Percentiles rank a stretch among this genome's conserved stretches.
Evolutionary conservation across 2,797 vertebrate genomes (phyloP).

Genomic region (Semaprochilodus insignis): DNA sequence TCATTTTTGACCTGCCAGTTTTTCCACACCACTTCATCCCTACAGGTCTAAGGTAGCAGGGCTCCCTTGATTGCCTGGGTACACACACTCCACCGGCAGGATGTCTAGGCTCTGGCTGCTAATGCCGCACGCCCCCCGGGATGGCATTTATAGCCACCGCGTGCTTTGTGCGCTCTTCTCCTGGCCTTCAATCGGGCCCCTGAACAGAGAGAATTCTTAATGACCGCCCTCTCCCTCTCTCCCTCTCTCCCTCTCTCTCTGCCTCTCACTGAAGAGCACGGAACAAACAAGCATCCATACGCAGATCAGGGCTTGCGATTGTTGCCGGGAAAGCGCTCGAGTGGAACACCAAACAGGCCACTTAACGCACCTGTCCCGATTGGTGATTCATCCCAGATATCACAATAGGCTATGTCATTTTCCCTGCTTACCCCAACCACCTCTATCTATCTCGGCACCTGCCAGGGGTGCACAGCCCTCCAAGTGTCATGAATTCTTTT

Average conservation of each 20-base stretch:
- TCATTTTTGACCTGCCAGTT: too few species aligned
- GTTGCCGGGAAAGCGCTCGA: conserved; percentile 46
- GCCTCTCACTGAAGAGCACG: conserved; percentile 43
- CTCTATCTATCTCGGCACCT: conserved; percentile 40
- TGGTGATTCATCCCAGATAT: conserved; percentile 50
- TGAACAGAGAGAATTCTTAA: conserved; percentile 76
- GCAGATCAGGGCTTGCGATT: conserved; percentile 41
- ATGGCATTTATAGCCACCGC: conserved; percentile 62
- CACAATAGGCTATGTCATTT: conserved; percentile 30
- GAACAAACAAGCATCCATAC: conserved; percentile 54
- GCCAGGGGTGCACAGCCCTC: conserved; percentile 38
- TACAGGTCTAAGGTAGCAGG: neutral
- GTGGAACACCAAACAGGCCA: conserved; percentile 58
- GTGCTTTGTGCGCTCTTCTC: conserved; percentile 59
- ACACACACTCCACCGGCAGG: conserved; percentile 46
- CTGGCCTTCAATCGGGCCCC: conserved; percentile 65
- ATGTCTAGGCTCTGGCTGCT: conserved; percentile 38
- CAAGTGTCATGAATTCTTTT: conserved; percentile 32
- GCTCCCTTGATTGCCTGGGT: conserved; percentile 44
- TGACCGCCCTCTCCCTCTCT: conserved; percentile 52
- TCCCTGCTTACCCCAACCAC: conserved; percentile 10
- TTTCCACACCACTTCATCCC: neutral
- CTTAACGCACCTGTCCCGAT: conserved; percentile 57
- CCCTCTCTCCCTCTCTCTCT: conserved; percentile 27
- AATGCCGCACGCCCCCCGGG: conserved; percentile 51